Conservation (phyloP, 2,888 invertebrate genomes). For the Stenichneumon culpator region DNA sequence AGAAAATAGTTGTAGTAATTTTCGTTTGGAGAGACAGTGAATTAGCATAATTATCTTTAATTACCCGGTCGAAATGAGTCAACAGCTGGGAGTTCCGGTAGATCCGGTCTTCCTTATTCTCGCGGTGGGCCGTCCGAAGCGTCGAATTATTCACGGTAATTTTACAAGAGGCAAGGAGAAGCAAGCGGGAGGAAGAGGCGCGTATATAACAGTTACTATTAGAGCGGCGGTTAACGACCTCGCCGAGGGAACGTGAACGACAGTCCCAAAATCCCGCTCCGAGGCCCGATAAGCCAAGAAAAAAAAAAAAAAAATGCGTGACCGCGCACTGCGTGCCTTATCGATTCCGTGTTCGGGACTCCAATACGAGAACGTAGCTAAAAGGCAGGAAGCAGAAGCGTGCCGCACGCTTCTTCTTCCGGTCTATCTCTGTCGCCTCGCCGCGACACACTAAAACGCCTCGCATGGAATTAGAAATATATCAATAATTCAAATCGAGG, state of each 20-base stretch:
- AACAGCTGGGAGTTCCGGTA: slow-evolving; percentile 33
- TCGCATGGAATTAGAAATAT: background rate
- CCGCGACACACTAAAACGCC: background rate
- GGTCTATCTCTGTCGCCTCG: slow-evolving; percentile 16
- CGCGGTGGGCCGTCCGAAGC: background rate
- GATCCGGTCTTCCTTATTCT: slow-evolving; percentile 55
- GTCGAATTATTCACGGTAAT: slow-evolving; percentile 29
- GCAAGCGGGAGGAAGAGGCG: background rate
- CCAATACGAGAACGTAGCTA: slow-evolving; percentile 28
- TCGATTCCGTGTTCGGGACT: slow-evolving; percentile 60
- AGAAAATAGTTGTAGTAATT: slow-evolving; percentile 9
- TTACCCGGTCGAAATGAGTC: slow-evolving; percentile 6
- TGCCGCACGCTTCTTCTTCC: slow-evolving; percentile 56
- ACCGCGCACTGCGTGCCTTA: slow-evolving; percentile 49
- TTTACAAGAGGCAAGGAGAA: background rate
- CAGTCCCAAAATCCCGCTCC: slow-evolving; percentile 54
- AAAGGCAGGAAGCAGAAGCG: slow-evolving; percentile 42
- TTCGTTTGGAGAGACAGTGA: background rate
- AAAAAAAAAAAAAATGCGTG: slow-evolving; percentile 45
- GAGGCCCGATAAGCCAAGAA: slow-evolving; percentile 59
- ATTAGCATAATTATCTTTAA: slow-evolving; percentile 13
- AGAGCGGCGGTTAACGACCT: slow-evolving; percentile 66
- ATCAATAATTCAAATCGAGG: slow-evolving; percentile 6
- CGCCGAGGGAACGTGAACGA: slow-evolving; percentile 40
- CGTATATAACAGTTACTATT: slow-evolving; percentile 53